A percentile compares a stretch with the other conserved stretches of the same genome.
phyloP scores from a whole-genome alignment of 2,113 vertebrate genomes.

The Colinus virginianus region DNA sequence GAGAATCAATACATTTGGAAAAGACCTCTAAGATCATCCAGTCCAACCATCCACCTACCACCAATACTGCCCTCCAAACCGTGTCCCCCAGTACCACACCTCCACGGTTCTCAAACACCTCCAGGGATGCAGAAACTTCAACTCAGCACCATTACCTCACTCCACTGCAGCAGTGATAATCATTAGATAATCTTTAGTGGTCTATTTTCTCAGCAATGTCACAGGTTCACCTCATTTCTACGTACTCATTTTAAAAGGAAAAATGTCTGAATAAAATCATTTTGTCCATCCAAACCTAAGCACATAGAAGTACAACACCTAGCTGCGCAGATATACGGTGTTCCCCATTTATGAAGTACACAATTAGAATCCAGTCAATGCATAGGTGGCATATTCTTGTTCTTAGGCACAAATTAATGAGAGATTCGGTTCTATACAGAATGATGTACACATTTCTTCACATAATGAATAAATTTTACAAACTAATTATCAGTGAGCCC shows the following conservation, averaged over 20 bases:
- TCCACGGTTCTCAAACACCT: no score
- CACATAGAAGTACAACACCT: background rate
- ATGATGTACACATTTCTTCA: accelerated
- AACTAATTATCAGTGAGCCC: background rate
- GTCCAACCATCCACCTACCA: no score
- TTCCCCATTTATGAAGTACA: background rate
- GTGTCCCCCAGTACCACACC: no score
- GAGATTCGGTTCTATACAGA: background rate
- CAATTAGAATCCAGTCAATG: background rate
- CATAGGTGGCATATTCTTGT: background rate
- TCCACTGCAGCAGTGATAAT: background rate
- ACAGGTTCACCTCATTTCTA: background rate
- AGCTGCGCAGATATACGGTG: background rate
- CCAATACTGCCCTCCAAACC: no score
- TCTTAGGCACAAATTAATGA: background rate
- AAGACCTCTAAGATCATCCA: no score
- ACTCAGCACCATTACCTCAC: background rate
- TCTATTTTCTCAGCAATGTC: background rate
- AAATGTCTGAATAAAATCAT: background rate
- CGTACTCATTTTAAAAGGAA: background rate
- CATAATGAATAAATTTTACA: accelerated
- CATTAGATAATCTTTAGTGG: background rate
- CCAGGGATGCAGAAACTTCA: background rate
- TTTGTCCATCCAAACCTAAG: background rate
- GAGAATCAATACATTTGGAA: no score